Evolutionary conservation across 2,797 vertebrate genomes (phyloP).

Genomic region (Telmatherina bonti): DNA sequence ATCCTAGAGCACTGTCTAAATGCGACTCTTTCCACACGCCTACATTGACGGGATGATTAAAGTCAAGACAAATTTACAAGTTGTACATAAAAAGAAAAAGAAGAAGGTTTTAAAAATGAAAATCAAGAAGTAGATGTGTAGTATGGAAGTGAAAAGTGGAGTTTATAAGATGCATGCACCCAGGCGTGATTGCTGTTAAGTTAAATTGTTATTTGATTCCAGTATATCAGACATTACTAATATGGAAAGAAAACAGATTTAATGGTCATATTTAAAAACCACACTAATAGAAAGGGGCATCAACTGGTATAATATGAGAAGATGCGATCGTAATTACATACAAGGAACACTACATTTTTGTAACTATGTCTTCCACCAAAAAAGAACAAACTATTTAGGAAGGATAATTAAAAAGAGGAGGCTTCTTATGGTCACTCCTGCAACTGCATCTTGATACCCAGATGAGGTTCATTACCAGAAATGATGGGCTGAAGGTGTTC

Average conservation of each 20-base stretch:
- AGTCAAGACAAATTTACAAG: conserved; percentile 24
- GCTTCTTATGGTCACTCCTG: conserved; percentile 29
- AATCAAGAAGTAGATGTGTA: conserved; percentile 21
- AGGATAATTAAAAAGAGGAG: conserved; percentile 30
- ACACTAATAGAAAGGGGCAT: conserved; percentile 39
- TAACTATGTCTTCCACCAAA: conserved; percentile 35
- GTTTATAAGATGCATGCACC: conserved; percentile 9
- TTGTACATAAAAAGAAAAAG: conserved; percentile 36
- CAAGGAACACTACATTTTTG: conserved; percentile 63
- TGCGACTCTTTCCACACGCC: conserved; percentile 34
- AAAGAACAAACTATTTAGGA: conserved; percentile 44
- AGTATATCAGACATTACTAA: conserved; percentile 46
- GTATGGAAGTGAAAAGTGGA: conserved; percentile 24
- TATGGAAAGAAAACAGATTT: conserved; percentile 51
- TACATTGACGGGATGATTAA: conserved; percentile 20
- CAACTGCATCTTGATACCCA: conserved; percentile 50
- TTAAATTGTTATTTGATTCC: conserved; percentile 40
- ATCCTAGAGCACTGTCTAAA: conserved; percentile 39
- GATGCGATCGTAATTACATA: conserved; percentile 63
- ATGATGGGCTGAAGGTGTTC: conserved; percentile 64
- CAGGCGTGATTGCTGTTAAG: conserved; percentile 17
- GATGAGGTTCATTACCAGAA: conserved; percentile 69
- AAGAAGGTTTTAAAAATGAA: conserved; percentile 20
- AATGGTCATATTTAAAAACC: conserved; percentile 58
- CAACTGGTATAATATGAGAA: conserved; percentile 50